These are phyloP conservation scores for Uria aalge DNA, from an alignment of 2,113 vertebrate species.

Conservation along the genomic window DNA sequence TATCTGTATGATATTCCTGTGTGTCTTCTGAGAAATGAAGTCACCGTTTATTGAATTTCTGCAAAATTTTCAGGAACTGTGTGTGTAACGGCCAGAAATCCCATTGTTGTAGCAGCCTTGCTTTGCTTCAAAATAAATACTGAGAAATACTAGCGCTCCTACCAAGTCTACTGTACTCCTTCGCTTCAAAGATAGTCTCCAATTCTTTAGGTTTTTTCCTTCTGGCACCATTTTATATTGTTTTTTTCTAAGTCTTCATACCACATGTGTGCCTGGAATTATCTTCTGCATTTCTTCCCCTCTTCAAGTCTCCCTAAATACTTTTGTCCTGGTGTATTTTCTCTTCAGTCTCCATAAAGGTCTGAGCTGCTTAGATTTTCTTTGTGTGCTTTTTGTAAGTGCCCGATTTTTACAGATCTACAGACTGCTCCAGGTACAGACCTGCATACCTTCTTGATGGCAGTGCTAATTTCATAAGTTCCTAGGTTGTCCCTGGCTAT, in stretches of 20 bases:
- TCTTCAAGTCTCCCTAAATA: neutral
- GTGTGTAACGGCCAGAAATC: neutral
- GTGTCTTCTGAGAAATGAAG: neutral
- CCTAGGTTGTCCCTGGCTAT: neutral
- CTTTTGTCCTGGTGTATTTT: neutral
- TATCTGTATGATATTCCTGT: neutral
- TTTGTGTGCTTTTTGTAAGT: neutral
- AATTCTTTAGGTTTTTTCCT: neutral
- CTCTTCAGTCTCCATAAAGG: neutral
- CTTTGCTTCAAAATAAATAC: neutral
- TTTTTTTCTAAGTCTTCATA: neutral
- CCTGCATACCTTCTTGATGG: neutral
- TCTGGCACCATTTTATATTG: neutral
- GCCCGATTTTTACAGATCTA: neutral
- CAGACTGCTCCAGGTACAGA: neutral
- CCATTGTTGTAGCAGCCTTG: neutral
- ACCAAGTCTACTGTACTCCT: neutral
- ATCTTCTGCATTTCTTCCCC: neutral
- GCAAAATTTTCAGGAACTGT: neutral
- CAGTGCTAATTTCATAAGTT: neutral
- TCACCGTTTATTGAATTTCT: neutral
- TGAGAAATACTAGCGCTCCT: neutral
- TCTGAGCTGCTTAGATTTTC: neutral
- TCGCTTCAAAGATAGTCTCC: neutral
- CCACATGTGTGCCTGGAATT: neutral